Percentiles rank a stretch among this genome's conserved stretches.
Evolutionary conservation across 2,797 vertebrate species (phyloP).

Genomic region (Mormyrus proboscirostris): DNA sequence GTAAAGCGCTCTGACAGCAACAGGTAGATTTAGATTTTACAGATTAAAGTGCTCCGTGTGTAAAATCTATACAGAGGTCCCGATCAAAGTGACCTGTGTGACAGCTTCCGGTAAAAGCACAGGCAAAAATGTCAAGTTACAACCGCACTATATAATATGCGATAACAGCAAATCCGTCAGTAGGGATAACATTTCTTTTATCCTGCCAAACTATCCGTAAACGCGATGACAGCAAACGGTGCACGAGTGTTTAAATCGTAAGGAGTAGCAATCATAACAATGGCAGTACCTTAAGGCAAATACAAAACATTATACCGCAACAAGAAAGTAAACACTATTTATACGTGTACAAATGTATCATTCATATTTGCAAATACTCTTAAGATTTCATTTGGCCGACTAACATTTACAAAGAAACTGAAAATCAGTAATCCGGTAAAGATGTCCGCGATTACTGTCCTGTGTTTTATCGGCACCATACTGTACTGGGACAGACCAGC

Average conservation of each 20-base stretch:
- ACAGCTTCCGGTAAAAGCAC: background rate
- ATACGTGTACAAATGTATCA: background rate
- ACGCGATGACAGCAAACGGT: background rate
- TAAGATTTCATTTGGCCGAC: background rate
- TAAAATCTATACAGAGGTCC: background rate
- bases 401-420: background rate
- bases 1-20: background rate
- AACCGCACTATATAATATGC: background rate
- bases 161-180: background rate
- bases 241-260: background rate
- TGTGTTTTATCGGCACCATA: background rate
- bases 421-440: background rate
- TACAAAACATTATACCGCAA: background rate
- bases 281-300: background rate
- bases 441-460: background rate
- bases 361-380: background rate
- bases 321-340: background rate
- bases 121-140: background rate
- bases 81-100: background rate
- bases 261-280: background rate
- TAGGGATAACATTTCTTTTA: background rate
- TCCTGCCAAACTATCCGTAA: background rate
- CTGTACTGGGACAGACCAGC: background rate
- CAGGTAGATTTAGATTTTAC: background rate
- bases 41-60: background rate